A percentile compares a stretch with the other conserved stretches of the same genome.
Conservation (phyloP, 1,140 invertebrate species). For the Papilio dardanus region DNA sequence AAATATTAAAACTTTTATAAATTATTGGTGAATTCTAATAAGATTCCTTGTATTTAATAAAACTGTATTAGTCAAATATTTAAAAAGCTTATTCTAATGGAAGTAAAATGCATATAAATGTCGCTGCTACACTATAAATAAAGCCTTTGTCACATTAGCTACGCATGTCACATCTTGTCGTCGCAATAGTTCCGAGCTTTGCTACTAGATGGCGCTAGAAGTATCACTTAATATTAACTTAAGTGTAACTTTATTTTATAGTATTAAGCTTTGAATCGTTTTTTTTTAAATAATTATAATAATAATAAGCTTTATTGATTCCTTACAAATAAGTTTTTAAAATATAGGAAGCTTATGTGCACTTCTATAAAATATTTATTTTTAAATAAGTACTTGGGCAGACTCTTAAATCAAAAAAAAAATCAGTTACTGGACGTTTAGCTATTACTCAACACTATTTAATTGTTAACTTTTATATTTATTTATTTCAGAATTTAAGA, state of each 20-base stretch:
- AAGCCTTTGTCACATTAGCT: constrained; percentile 9
- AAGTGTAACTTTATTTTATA: neutral
- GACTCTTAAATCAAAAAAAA: no score
- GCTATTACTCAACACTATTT: no score
- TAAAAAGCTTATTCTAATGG: neutral
- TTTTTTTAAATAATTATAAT: no score
- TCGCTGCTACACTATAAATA: neutral
- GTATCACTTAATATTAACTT: neutral
- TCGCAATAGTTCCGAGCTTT: constrained; percentile 40
- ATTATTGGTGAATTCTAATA: neutral
- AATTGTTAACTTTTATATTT: no score
- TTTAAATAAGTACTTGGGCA: no score
- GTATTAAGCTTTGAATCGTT: neutral
- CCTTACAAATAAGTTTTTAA: no score
- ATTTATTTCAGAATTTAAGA: no score
- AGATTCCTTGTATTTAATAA: neutral
- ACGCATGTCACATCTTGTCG: constrained; percentile 34
- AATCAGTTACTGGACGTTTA: no score
- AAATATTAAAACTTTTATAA: neutral
- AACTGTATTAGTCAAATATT: neutral
- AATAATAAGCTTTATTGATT: no score
- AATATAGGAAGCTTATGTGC: no score
- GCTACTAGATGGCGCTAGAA: constrained; percentile 46
- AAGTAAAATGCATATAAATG: neutral
- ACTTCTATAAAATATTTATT: no score